Conservation (phyloP, 2,113 vertebrate genomes). For the Gallinago media region DNA sequence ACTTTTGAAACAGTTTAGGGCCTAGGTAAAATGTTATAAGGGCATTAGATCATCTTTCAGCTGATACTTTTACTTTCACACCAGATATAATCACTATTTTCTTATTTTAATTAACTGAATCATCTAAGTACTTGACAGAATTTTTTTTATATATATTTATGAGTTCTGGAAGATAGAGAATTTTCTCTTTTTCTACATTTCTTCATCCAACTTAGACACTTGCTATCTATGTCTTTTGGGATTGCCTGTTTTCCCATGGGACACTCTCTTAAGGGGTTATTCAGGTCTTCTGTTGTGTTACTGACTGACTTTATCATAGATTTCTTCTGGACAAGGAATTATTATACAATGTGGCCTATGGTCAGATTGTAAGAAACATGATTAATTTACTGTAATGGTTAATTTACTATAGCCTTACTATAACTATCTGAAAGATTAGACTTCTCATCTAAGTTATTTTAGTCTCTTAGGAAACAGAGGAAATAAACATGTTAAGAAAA, state of each 20-base stretch:
- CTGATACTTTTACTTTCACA: not conserved
- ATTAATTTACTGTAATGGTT: not conserved
- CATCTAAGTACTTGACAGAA: not conserved
- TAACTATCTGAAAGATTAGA: not conserved
- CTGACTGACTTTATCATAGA: not conserved
- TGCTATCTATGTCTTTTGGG: not conserved
- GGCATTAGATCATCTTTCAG: not conserved
- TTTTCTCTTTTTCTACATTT: not conserved
- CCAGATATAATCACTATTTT: not conserved
- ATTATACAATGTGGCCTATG: not conserved
- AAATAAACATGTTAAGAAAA: not conserved
- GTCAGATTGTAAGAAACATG: not conserved
- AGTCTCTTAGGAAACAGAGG: not conserved
- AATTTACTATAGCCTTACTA: not conserved
- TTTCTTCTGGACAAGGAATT: not conserved
- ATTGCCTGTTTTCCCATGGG: not conserved
- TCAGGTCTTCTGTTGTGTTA: not conserved
- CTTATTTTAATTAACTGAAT: not conserved
- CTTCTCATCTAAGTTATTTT: not conserved
- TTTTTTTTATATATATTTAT: not conserved
- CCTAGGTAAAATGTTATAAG: not conserved
- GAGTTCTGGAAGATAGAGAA: not conserved
- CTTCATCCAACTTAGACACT: not conserved
- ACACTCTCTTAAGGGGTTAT: not conserved
- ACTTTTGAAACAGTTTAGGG: not conserved